phyloP scores from a whole-genome alignment of 2,113 vertebrate genomes.

The Oenanthe melanoleuca region DNA sequence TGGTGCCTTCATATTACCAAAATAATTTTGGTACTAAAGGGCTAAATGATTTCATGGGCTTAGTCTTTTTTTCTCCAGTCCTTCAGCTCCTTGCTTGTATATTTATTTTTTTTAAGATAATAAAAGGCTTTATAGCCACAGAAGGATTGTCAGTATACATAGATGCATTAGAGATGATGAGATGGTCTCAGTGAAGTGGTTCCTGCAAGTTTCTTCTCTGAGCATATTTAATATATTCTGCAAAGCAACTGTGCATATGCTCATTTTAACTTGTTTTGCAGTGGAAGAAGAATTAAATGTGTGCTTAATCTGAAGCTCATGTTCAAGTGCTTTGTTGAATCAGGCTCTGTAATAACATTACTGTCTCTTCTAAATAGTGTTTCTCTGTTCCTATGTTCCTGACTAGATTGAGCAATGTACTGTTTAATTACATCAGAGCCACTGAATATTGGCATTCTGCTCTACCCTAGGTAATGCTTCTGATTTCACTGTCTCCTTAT shows the following conservation, averaged over 20 bases:
- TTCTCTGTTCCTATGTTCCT: neutral
- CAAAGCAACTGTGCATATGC: neutral
- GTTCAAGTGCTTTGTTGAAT: conserved; percentile 25
- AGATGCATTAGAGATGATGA: neutral
- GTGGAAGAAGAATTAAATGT: neutral
- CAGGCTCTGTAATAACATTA: conserved; percentile 1
- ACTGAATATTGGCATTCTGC: conserved; percentile 12
- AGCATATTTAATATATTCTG: neutral
- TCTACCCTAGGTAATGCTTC: neutral
- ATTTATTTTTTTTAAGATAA: neutral
- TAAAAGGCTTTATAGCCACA: neutral
- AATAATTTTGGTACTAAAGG: neutral
- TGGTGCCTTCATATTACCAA: neutral
- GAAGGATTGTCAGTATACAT: neutral
- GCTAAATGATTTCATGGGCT: neutral
- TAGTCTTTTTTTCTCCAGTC: neutral
- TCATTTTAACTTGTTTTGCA: neutral
- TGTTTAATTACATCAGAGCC: conserved; percentile 24
- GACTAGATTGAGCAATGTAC: neutral
- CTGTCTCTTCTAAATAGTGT: neutral
- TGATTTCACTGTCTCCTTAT: neutral
- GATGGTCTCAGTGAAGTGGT: neutral
- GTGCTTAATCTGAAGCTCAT: conserved; percentile 9
- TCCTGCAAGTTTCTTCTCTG: neutral
- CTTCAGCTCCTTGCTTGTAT: neutral